phyloP scores from a whole-genome alignment of 2,888 invertebrate genomes.

The Pegoplata infirma region DNA sequence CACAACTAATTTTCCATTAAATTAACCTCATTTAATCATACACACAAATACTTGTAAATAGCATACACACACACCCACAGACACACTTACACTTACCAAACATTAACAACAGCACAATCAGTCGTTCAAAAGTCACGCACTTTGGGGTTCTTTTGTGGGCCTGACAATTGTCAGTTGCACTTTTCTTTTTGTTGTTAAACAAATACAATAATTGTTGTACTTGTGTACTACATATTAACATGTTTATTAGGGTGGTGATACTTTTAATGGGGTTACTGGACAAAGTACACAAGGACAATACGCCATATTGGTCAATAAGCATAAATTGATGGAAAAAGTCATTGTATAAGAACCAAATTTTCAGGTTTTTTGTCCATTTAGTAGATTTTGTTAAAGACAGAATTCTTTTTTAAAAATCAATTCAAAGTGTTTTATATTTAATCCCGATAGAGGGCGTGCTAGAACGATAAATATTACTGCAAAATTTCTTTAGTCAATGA shows the following conservation, averaged over 20 bases:
- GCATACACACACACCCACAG: background rate
- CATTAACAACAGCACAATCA: slow-evolving; percentile 27
- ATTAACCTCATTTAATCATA: slow-evolving; percentile 58
- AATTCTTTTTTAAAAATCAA: no score
- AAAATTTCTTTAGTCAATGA: no score
- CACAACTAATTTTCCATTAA: slow-evolving; percentile 62
- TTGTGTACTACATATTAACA: slow-evolving; percentile 12
- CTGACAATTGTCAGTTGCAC: slow-evolving; percentile 60
- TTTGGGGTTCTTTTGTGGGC: slow-evolving; percentile 50
- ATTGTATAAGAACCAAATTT: no score
- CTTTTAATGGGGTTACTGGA: background rate
- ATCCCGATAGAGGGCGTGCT: no score
- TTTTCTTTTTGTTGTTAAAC: slow-evolving; percentile 51
- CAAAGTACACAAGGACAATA: no score
- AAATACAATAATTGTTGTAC: slow-evolving; percentile 55
- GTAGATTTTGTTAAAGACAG: no score
- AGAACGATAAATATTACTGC: no score
- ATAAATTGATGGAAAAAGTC: no score
- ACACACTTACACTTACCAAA: background rate
- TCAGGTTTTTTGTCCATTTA: no score
- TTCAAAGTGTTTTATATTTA: no score
- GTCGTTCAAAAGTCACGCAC: slow-evolving; percentile 51
- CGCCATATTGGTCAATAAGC: no score
- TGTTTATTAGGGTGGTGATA: background rate
- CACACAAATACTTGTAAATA: slow-evolving; percentile 14